Percentiles rank a stretch among this genome's conserved stretches.
phyloP scores from a whole-genome alignment of 2,888 invertebrate genomes.

The Erannis defoliaria region DNA sequence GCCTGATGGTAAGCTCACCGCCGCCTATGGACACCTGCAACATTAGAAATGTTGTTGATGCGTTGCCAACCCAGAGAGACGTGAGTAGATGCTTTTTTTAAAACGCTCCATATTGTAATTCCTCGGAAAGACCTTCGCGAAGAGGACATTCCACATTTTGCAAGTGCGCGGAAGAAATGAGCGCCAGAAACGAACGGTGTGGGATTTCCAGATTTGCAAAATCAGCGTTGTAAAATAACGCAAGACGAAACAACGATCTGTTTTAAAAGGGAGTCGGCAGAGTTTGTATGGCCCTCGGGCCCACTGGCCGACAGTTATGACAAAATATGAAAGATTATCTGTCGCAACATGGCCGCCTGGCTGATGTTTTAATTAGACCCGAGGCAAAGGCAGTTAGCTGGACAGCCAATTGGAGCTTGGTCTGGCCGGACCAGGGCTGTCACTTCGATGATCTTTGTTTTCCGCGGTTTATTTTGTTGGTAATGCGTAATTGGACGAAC shows the following conservation, averaged over 20 bases:
- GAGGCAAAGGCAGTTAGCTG: slow-evolving; percentile 77
- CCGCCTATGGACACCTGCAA: too few relatives aligned
- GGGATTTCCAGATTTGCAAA: not conserved
- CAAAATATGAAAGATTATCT: slow-evolving; percentile 84
- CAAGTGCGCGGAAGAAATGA: too few relatives aligned
- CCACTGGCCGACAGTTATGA: slow-evolving; percentile 70
- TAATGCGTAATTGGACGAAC: not conserved
- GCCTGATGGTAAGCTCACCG: too few relatives aligned
- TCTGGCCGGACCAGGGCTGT: slow-evolving; percentile 56
- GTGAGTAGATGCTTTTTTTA: too few relatives aligned
- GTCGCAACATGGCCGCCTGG: slow-evolving; percentile 67
- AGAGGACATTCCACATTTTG: too few relatives aligned
- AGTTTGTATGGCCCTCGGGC: slow-evolving; percentile 53
- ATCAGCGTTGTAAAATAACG: slow-evolving; percentile 19
- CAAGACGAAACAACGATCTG: slow-evolving; percentile 6
- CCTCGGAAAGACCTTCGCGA: too few relatives aligned
- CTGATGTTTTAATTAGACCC: slow-evolving; percentile 85
- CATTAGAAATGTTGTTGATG: too few relatives aligned
- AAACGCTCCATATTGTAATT: too few relatives aligned
- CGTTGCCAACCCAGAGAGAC: too few relatives aligned
- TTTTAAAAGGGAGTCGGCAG: slow-evolving; percentile 22
- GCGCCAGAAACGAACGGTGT: too few relatives aligned
- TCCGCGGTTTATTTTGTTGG: too few relatives aligned
- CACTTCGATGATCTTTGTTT: not conserved
- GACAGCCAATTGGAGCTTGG: slow-evolving; percentile 66